Conservation (phyloP, 1,140 invertebrate species). For the Orussus abietinus region DNA sequence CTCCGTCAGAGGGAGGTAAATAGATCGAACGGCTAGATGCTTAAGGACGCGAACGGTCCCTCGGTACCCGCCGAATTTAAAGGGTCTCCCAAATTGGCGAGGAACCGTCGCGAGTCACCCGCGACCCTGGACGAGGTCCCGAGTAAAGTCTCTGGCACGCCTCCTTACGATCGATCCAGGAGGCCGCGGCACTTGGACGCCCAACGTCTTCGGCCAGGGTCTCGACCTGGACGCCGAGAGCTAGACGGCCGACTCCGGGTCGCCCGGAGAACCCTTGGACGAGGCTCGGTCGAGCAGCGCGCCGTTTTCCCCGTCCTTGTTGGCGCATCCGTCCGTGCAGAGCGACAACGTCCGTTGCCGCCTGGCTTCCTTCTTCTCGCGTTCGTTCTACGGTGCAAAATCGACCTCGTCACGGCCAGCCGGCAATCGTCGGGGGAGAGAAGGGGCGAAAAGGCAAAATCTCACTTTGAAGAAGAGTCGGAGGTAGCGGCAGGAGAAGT, state of each 20-base stretch:
- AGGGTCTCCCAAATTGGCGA: too few species aligned
- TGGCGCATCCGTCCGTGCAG: conserved; percentile 29
- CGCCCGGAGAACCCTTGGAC: conserved; percentile 33
- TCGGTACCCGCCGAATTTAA: too few species aligned
- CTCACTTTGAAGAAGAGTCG: conserved; percentile 68
- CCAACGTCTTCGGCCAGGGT: too few species aligned
- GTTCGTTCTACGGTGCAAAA: conserved; percentile 38
- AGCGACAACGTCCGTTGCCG: conserved; percentile 29
- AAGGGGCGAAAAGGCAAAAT: conserved; percentile 2
- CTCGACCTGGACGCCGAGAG: too few species aligned
- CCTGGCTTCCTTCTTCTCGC: conserved; percentile 49
- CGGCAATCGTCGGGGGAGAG: neutral
- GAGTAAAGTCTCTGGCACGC: too few species aligned
- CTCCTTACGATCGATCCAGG: too few species aligned
- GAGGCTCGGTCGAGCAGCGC: conserved; percentile 31
- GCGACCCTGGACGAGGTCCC: too few species aligned
- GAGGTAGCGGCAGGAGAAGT: conserved; percentile 77
- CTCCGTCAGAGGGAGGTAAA: too few species aligned
- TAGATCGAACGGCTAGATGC: too few species aligned
- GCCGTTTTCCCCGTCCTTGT: conserved; percentile 43
- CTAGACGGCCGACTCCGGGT: conserved; percentile 35
- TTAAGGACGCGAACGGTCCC: too few species aligned
- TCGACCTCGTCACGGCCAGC: neutral
- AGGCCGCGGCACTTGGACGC: too few species aligned
- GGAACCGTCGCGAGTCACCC: too few species aligned